Evolutionary conservation across 2,797 vertebrate species (phyloP), one percentile per base, ranked within the genome.

Genomic region (Cyclopterus lumpus): DNA sequence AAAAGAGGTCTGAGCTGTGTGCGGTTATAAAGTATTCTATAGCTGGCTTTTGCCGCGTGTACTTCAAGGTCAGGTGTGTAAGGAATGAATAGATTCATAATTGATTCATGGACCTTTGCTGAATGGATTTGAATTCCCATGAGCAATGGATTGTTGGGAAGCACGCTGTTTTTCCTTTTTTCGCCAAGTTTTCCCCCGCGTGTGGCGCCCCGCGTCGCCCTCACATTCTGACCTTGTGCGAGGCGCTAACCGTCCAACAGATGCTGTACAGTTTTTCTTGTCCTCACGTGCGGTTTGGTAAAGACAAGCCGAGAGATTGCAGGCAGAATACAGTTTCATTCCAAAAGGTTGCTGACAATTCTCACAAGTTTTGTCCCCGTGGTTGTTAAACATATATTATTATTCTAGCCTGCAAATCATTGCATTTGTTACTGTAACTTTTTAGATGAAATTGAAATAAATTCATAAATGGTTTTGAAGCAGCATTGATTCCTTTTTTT

Each of bases 51-150:
- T 3, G 38, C 18, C 49, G 57, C 11, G 70, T 36, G 58, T 53
- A 79, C 51, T 79, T 63, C 51, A 84, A 80, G 75, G 73, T 77
- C 40, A 67, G 15, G 6, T 55, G 36, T 70, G 46, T 59, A 30
- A 67, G 38, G 24, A 76, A 48, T 62, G 46, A 38, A 59, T 53
- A 36, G 62, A 75, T 80, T 48, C 64, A 24, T 16, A 20, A 58
- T 70, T 77, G 77, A 81, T 77, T 73, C 12, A 22, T 71, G 38
- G 18, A 58, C 61, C 60, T 60, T 16, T 22, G 48, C 15, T 53
- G 64, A 75, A 70, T 51, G 44, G 64, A 77, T 83, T 40, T 46
- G 9, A 75, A 79, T 69, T 32, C 71, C 69, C 63, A 10, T 1
- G 32, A 60, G 58, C 34, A 73, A 32, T 4, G 46, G 11, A 53